Conservation (phyloP, 2,113 vertebrate species). For the Bucco capensis region DNA sequence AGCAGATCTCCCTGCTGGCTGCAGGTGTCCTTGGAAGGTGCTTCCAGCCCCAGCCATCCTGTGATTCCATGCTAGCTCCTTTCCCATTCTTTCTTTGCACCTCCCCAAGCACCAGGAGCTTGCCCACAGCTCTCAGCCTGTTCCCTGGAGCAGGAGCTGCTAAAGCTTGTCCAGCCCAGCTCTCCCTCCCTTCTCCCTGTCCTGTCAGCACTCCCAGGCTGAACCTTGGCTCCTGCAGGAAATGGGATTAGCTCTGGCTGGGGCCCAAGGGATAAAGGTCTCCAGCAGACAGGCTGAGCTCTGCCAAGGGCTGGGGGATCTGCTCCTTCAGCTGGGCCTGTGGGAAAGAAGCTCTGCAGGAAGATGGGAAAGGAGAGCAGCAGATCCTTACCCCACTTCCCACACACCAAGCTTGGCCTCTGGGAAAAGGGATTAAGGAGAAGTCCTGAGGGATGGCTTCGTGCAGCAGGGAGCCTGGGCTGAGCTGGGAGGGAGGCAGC, state of each 20-base stretch:
- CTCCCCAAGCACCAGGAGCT: no score
- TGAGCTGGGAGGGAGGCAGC: no score
- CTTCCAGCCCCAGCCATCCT: background rate
- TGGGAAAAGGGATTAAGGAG: background rate
- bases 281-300: background rate
- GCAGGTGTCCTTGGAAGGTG: background rate
- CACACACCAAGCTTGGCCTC: fast-evolving
- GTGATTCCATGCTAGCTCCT: background rate
- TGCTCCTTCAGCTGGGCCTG: background rate
- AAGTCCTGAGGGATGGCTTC: no score
- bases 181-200: background rate
- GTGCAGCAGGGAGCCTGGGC: no score
- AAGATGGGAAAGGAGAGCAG: background rate
- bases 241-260: background rate
- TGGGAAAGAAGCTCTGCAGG: background rate
- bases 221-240: background rate
- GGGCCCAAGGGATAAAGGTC: background rate
- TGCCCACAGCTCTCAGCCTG: no score
- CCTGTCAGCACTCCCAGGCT: background rate
- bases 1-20: no score
- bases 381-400: background rate
- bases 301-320: background rate
- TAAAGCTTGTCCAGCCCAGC: background rate
- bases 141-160: no score
- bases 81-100: no score